Percentiles rank a stretch among this genome's conserved stretches.
phyloP scores from a whole-genome alignment of 2,797 vertebrate species.

The Microchirus variegatus region DNA sequence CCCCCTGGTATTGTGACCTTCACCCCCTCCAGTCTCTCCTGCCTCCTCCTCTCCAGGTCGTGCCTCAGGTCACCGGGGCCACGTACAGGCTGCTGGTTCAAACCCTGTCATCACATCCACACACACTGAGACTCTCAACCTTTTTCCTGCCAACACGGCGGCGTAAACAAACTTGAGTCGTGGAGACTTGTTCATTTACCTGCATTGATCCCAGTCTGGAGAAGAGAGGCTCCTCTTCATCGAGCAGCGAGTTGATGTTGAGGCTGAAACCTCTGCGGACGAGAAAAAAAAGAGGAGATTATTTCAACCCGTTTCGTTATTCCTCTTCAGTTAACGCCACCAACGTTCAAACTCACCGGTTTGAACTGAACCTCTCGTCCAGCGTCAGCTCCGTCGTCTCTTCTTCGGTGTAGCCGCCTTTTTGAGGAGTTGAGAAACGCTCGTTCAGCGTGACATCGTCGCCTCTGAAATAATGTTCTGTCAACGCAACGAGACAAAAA shows the following conservation, averaged over 20 bases:
- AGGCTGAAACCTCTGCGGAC: slow-evolving; percentile 86
- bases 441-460: slow-evolving; percentile 84
- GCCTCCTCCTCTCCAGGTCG: slow-evolving; percentile 81
- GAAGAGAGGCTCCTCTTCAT: slow-evolving; percentile 78
- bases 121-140: neutral
- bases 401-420: slow-evolving; percentile 30
- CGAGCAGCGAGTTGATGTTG: slow-evolving; percentile 57
- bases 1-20: slow-evolving; percentile 79
- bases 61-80: slow-evolving; percentile 80
- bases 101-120: slow-evolving; percentile 12
- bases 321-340: too few species aligned
- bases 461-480: slow-evolving; percentile 88
- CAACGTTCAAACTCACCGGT: slow-evolving; percentile 78
- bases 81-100: slow-evolving; percentile 52
- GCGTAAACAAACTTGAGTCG: too few species aligned
- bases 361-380: slow-evolving; percentile 77
- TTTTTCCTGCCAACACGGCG: too few species aligned
- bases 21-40: slow-evolving; percentile 81
- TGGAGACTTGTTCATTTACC: too few species aligned
- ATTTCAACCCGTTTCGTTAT: neutral
- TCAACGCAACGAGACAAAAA: neutral
- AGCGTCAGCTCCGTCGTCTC: slow-evolving; percentile 65
- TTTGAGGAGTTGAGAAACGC: slow-evolving; percentile 87
- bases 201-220: slow-evolving; percentile 74
- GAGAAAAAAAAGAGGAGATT: neutral